These are phyloP conservation scores for Agelaius phoeniceus DNA, from an alignment of 2,113 vertebrate species.

Conservation along the genomic window DNA sequence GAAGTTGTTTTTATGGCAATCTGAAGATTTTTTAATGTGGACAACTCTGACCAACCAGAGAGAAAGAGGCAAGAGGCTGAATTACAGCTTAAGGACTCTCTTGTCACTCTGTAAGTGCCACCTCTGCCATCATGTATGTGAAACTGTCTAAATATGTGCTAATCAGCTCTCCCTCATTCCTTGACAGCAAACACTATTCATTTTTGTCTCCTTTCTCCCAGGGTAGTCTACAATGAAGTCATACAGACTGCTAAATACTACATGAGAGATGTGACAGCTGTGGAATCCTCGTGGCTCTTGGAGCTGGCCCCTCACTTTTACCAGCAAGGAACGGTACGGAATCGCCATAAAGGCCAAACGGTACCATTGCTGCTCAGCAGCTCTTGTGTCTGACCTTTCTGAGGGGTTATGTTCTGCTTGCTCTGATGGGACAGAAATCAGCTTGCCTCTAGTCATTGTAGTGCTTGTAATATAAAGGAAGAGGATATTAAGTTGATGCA, in stretches of 20 bases:
- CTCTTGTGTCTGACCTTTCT: conserved; percentile 32
- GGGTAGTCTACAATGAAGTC: conserved; percentile 97
- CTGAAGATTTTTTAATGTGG: neutral
- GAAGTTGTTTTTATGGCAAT: neutral
- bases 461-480: neutral
- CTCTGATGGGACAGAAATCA: neutral
- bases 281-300: conserved; percentile 94
- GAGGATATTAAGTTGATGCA: neutral
- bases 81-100: neutral
- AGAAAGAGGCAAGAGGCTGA: neutral
- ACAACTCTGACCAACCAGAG: neutral
- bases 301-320: conserved; percentile 98
- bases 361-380: conserved; percentile 50
- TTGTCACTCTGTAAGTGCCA: neutral
- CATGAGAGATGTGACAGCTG: conserved; percentile 96
- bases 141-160: neutral
- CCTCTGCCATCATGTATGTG: neutral
- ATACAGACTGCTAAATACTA: conserved; percentile 94
- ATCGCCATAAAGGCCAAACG: conserved; percentile 43
- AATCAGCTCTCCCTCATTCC: neutral
- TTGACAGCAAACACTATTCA: neutral
- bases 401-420: neutral
- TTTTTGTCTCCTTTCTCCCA: conserved; percentile 47
- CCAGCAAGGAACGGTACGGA: conserved; percentile 93
- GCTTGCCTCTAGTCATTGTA: neutral